phyloP scores from a whole-genome alignment of 2,888 invertebrate genomes.

The Synanthedon myopaeformis region DNA sequence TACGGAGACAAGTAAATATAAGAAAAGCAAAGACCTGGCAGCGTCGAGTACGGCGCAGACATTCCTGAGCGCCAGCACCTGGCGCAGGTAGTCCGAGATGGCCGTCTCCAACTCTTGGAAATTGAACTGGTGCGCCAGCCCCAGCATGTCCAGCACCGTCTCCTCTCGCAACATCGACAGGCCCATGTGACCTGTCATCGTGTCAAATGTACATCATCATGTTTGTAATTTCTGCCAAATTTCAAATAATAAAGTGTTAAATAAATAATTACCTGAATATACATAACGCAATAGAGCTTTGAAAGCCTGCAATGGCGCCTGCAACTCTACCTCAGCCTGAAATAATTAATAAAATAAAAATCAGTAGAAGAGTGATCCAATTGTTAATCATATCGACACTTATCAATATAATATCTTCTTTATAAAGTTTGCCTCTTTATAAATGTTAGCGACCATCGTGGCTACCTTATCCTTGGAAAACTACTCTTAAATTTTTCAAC shows the following conservation, averaged over 20 bases:
- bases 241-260: too few species aligned
- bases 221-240: too few species aligned
- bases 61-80: constrained; percentile 87
- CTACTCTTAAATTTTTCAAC: too few species aligned
- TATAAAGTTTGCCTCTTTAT: not conserved
- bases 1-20: too few species aligned
- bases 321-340: constrained; percentile 86
- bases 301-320: constrained; percentile 85
- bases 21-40: constrained; percentile 69
- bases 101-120: constrained; percentile 91
- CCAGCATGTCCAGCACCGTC: constrained; percentile 78
- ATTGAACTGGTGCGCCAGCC: constrained; percentile 95
- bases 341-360: constrained; percentile 18
- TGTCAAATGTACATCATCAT: too few species aligned
- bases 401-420: not conserved
- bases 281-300: constrained; percentile 94
- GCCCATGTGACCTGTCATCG: constrained; percentile 75
- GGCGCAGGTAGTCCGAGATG: constrained; percentile 92
- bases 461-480: too few species aligned
- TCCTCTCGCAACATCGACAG: constrained; percentile 76
- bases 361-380: too few species aligned
- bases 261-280: constrained; percentile 94
- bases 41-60: constrained; percentile 96
- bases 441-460: too few species aligned
- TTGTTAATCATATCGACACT: too few species aligned